Conservation (phyloP, 2,888 invertebrate genomes). For the Leptopilina syphax region DNA sequence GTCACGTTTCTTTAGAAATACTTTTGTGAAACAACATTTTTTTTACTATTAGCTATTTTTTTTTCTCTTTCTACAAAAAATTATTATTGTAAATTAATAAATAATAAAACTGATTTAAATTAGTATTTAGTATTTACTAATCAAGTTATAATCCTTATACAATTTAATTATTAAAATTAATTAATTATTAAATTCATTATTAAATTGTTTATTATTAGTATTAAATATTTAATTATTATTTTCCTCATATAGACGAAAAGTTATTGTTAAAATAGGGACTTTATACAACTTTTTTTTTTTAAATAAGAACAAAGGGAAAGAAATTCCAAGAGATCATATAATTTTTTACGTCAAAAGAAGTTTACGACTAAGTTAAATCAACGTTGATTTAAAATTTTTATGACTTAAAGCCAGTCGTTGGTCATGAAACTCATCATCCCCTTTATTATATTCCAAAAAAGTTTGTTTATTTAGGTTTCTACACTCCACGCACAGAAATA, state of each 20-base stretch:
- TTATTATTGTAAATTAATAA: too few relatives aligned
- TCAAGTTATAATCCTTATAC: too few relatives aligned
- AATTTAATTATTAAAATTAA: too few relatives aligned
- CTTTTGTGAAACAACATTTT: too few relatives aligned
- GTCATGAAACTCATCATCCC: slow-evolving; percentile 8
- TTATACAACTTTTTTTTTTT: neutral
- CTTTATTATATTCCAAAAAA: slow-evolving; percentile 17
- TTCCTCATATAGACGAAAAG: neutral
- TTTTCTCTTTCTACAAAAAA: too few relatives aligned
- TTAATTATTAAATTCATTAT: too few relatives aligned
- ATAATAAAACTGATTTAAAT: too few relatives aligned
- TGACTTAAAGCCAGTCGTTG: slow-evolving; percentile 7
- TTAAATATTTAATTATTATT: too few relatives aligned
- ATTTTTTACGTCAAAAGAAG: slow-evolving; percentile 26
- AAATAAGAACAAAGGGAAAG: slow-evolving; percentile 10
- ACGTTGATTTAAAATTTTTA: slow-evolving; percentile 35
- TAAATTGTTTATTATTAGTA: too few relatives aligned
- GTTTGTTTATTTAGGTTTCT: neutral
- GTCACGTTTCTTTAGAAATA: too few relatives aligned
- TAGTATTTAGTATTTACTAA: too few relatives aligned
- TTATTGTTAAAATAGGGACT: neutral
- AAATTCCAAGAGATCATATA: slow-evolving; percentile 6
- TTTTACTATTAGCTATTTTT: too few relatives aligned
- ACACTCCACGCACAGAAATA: neutral
- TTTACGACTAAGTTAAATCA: slow-evolving; percentile 21